Base-by-base conservation (phyloP, 2,888 invertebrate species). In the Ennomos quercinarius region DNA sequence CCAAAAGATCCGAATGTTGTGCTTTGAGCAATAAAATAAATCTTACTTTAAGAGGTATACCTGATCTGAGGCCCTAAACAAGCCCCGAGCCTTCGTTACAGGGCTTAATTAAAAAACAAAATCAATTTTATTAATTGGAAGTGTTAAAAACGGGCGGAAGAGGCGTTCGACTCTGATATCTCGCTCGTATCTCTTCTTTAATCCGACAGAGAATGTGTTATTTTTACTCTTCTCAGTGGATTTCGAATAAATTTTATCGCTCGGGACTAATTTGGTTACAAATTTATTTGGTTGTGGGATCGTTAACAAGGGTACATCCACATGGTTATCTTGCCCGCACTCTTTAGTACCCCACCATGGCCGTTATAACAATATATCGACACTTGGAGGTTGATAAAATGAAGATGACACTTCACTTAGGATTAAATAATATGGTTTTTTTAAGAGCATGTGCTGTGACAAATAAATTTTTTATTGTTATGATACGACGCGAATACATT, bases 111-210 rank as follows among this genome's bases (percentile, higher is more conserved):
- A 92, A 91, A 92, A 92, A 92, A 91, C 90, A 87, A 92, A 92
- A 91, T 90, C 91, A 91, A 91, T 91, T 92, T 92, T 92, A 91
- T 92, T 92, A 92, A 92, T 92, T 92, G 92, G 89, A 88, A 90
- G 91, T 91, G 92, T 91, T 91, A 92, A 92, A 89, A 91, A 89
- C 87, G 91, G 91, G 86, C 90, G 91, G 89, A 89, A 89, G 89
- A 87, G 83, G 83, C 86, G 87, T 84, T 80, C 83, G 84, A 71
- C 73, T 69, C 69, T 74, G 83, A 83, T 90, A 91, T 91, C 90
- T 90, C 70, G 86, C 77, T 86, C 91, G 86, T 91, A 91, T 91
- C 91, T 91, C 87, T 87, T 87, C 83, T 88, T 92, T 91, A 91
- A 91, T 91, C 91, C 89, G 91, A 90, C 90, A 88, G 84, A 76